Evolutionary conservation across 1,140 invertebrate genomes (phyloP).

Genomic region (Coptotermes formosanus): DNA sequence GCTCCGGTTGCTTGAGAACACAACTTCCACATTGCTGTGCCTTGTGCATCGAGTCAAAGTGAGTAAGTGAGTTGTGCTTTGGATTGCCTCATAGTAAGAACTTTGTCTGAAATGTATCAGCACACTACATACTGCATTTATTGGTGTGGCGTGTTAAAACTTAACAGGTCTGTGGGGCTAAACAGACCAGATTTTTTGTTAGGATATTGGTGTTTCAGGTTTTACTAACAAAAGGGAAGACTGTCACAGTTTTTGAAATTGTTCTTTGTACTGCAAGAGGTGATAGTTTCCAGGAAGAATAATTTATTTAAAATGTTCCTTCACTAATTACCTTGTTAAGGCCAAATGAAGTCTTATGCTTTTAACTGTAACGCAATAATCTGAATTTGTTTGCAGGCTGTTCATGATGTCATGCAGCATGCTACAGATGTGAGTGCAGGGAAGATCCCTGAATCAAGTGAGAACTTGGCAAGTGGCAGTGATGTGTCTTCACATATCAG

Average conservation of each 20-base stretch:
- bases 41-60: conserved; percentile 65
- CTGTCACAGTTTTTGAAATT: too few species aligned
- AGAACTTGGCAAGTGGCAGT: conserved; percentile 38
- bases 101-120: too few species aligned
- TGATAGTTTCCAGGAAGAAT: too few species aligned
- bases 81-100: too few species aligned
- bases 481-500: conserved; percentile 46
- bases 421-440: conserved; percentile 61
- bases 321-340: not conserved
- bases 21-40: conserved; percentile 68
- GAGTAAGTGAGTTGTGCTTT: conserved; percentile 26
- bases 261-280: too few species aligned
- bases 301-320: not conserved
- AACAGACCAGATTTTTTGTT: too few species aligned
- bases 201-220: too few species aligned
- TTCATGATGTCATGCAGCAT: conserved; percentile 71
- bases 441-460: conserved; percentile 39
- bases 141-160: too few species aligned
- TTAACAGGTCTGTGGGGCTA: too few species aligned
- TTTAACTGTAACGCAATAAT: not conserved
- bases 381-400: conserved; percentile 49
- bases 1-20: conserved; percentile 71
- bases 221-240: too few species aligned
- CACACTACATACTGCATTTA: too few species aligned
- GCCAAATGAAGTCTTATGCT: not conserved